Conservation (phyloP, 2,888 invertebrate genomes). For the Tachina lurida region DNA sequence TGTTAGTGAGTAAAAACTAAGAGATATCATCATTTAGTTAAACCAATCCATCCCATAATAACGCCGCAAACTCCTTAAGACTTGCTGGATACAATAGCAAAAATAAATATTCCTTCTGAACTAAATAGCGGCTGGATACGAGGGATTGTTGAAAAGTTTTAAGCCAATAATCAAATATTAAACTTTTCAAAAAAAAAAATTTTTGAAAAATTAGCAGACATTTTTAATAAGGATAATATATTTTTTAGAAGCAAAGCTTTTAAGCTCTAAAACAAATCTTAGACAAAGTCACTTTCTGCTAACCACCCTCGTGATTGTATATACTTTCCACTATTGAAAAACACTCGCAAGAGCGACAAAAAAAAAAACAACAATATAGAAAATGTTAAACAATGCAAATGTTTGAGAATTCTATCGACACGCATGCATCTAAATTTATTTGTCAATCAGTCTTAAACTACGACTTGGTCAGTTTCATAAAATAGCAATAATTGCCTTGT, state of each 20-base stretch:
- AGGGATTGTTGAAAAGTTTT: not conserved
- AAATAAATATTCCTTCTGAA: slow-evolving; percentile 13
- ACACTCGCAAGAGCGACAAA: not conserved
- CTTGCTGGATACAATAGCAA: not conserved
- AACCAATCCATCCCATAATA: slow-evolving; percentile 61
- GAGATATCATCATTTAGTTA: slow-evolving; percentile 70
- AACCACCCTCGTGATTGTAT: slow-evolving; percentile 23
- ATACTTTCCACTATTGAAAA: slow-evolving; percentile 36
- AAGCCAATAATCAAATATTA: not conserved
- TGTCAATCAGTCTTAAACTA: slow-evolving; percentile 72
- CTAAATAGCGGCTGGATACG: not conserved
- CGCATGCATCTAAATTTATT: slow-evolving; percentile 72
- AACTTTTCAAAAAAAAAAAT: no score
- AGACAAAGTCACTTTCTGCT: not conserved
- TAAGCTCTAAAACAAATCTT: not conserved
- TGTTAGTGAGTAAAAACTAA: slow-evolving; percentile 29
- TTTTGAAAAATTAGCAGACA: not conserved
- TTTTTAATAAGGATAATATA: not conserved
- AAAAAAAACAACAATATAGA: not conserved
- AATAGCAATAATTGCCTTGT: slow-evolving; percentile 72
- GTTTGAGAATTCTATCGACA: slow-evolving; percentile 72
- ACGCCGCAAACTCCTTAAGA: slow-evolving; percentile 15
- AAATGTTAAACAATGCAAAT: slow-evolving; percentile 63
- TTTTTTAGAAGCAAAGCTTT: not conserved
- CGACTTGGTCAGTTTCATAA: slow-evolving; percentile 72